Base-by-base conservation (phyloP, 1,140 invertebrate species). In the Lasioglossum albipes region DNA sequence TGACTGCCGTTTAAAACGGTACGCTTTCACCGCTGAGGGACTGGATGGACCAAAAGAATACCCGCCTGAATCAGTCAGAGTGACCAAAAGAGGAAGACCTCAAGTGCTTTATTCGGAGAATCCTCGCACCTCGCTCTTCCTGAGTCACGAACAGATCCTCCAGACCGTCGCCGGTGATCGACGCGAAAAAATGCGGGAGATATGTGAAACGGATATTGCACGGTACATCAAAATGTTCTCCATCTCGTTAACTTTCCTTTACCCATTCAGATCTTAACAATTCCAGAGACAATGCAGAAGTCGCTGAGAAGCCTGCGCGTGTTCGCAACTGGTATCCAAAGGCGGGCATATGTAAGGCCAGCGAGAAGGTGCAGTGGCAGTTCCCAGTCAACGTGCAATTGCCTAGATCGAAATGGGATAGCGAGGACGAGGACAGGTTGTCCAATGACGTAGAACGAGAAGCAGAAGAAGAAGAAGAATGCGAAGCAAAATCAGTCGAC, bases 321-420 rank as follows among this genome's bases (percentile, higher is more conserved):
- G 41, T 31, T 42, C 86, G 86, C 62, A 80, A 82, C 54, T 88
- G 87, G 87, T 88, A 86, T 86, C 75, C 69, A 5, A 84, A 84
- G 52, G 31, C 72, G 61, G 75, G 64, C 12, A 57, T 54, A 10
- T 73, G 22, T 16, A 71, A 81, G 4, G n/a, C 12, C 54, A 42
- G 18, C 13, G 72, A 81, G n/a, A 61, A 76, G 7, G 16, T 22
- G 2, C 75, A 57, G 0, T 82, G 69, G 70, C 75, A 82, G 12
- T 45, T 81, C 75, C 36, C 88, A 27, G 65, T 89, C n/a, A 86
- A 68, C 64, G 82, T 90, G 18, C 87, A 90, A 66, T 84, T 90
- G 59, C 91, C 91, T 10, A 92, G 89, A 66, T 93, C 92, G 31
- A 93, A 91, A 57, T 93, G 93, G 93, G 93, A 93, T n/a, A 93